Evolutionary conservation across 2,888 invertebrate genomes (phyloP).

Genomic region (Anarsia innoxiella): DNA sequence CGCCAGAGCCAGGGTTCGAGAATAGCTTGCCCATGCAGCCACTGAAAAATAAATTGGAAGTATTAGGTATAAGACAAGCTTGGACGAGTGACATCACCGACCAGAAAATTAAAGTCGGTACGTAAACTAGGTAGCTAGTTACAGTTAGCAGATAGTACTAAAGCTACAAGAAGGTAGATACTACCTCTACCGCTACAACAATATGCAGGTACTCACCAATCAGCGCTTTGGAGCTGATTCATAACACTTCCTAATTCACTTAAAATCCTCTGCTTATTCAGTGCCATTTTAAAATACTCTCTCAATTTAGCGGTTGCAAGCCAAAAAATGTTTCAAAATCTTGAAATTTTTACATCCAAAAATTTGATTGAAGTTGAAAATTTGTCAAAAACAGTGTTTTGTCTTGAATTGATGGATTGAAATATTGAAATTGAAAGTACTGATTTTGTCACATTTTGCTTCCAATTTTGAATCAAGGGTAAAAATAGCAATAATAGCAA

Average conservation of each 20-base stretch:
- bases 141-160: no score
- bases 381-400: conserved; percentile 11
- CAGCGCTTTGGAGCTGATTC: conserved; percentile 60
- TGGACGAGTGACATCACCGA: no score
- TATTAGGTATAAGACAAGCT: no score
- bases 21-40: conserved; percentile 67
- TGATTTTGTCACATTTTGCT: no score
- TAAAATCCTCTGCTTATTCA: conserved; percentile 59
- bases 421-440: not conserved
- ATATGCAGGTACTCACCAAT: conserved; percentile 63
- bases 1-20: conserved; percentile 29
- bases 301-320: conserved; percentile 7
- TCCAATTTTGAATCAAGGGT: no score
- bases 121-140: no score
- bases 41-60: no score
- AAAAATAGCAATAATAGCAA: no score
- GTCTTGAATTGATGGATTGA: conserved; percentile 3
- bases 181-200: no score
- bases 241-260: conserved; percentile 63
- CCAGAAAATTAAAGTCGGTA: no score
- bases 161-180: no score
- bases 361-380: conserved; percentile 1
- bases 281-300: conserved; percentile 35
- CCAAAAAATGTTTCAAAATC: not conserved
- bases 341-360: not conserved